These are phyloP conservation scores for Nomada lathburiana DNA, from an alignment of 2,888 invertebrate genomes.

Conservation along the genomic window DNA sequence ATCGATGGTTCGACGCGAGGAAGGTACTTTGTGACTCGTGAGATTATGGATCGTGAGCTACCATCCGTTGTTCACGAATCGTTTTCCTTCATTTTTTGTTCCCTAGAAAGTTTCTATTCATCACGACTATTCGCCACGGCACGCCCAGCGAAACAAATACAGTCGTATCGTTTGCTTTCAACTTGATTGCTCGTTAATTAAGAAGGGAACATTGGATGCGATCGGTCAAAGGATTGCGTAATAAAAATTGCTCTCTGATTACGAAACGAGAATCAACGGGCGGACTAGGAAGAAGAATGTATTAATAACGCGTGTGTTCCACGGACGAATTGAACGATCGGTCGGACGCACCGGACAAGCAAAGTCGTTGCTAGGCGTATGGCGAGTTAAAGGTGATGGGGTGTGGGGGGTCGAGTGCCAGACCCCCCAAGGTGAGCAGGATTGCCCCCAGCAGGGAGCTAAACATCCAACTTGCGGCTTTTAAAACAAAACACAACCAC, in stretches of 20 bases:
- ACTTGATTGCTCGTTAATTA: constrained; percentile 12
- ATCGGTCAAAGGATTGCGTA: constrained; percentile 1
- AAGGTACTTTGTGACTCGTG: constrained; percentile 33
- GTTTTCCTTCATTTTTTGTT: neutral
- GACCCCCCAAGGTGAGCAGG: constrained; percentile 81
- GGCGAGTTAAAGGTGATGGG: constrained; percentile 62
- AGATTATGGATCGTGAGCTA: constrained; percentile 28
- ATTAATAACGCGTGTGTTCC: constrained; percentile 45
- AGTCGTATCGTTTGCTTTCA: neutral
- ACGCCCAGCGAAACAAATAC: neutral
- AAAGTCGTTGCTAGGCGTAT: constrained; percentile 56
- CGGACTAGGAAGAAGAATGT: constrained; percentile 20
- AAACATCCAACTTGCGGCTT: constrained; percentile 80
- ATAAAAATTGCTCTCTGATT: neutral
- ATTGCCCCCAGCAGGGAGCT: constrained; percentile 84
- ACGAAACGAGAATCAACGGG: neutral
- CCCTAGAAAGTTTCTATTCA: neutral
- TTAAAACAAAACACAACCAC: constrained; percentile 81
- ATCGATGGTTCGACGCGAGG: constrained; percentile 39
- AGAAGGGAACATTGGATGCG: neutral
- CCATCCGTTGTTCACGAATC: constrained; percentile 6
- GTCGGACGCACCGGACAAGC: constrained; percentile 44
- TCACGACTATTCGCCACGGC: neutral
- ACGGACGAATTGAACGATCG: constrained; percentile 52
- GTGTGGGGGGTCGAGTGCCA: constrained; percentile 70